Evolutionary conservation across 2,888 invertebrate genomes (phyloP).

Genomic region (Drosophila monieri): DNA sequence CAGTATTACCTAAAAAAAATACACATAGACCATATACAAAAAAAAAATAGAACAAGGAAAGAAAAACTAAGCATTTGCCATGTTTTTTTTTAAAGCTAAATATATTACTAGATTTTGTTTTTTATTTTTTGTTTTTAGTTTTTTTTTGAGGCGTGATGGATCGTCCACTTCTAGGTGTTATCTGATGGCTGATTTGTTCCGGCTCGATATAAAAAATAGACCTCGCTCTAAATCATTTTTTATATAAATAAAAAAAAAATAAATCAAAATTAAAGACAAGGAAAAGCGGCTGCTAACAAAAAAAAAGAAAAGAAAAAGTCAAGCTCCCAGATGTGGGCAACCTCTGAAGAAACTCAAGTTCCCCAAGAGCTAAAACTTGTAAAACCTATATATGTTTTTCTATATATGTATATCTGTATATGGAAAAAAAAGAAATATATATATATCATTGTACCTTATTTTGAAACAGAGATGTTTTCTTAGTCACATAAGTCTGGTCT

Average conservation of each 20-base stretch:
- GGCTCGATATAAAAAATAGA: slow-evolving; percentile 5
- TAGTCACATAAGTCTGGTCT: slow-evolving; percentile 76
- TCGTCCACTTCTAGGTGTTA: slow-evolving; percentile 39
- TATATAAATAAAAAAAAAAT: too few relatives aligned
- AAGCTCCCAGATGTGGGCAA: slow-evolving; percentile 34
- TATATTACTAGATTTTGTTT: background rate
- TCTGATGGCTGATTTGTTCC: slow-evolving; percentile 14
- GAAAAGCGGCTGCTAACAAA: slow-evolving; percentile 29
- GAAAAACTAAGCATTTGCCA: slow-evolving; percentile 54
- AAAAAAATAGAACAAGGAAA: slow-evolving; percentile 2
- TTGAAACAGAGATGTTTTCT: slow-evolving; percentile 68
- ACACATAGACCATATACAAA: slow-evolving; percentile 30
- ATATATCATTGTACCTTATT: slow-evolving; percentile 77
- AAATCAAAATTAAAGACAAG: slow-evolving; percentile 26
- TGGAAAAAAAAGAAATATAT: slow-evolving; percentile 21
- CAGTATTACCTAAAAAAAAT: slow-evolving; percentile 68
- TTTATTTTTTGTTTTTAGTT: slow-evolving; percentile 1
- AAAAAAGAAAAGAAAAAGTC: slow-evolving; percentile 14
- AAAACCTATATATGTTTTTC: slow-evolving; percentile 22
- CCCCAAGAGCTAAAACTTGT: slow-evolving; percentile 10
- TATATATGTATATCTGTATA: slow-evolving; percentile 26
- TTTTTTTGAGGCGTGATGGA: background rate
- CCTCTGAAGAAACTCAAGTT: slow-evolving; percentile 41
- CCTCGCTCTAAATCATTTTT: slow-evolving; percentile 16
- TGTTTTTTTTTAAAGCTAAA: slow-evolving; percentile 49